These are phyloP conservation scores for Ptycholaimellus sp. DNA, from an alignment of 2,888 invertebrate genomes.

Conservation along the genomic window DNA sequence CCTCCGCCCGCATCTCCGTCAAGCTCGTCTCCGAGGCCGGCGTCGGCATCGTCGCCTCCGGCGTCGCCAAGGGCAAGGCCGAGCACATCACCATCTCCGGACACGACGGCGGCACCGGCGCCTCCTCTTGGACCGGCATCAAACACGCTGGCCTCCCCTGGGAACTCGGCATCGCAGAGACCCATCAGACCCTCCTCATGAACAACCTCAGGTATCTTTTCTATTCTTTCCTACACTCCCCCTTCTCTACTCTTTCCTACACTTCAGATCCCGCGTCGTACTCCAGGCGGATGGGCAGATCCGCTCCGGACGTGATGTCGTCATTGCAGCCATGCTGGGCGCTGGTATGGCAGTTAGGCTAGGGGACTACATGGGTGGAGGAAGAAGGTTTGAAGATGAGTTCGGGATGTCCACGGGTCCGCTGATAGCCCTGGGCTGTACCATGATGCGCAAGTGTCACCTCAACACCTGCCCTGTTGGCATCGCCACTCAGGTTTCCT, in stretches of 20 bases:
- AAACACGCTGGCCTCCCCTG: slow-evolving; percentile 89
- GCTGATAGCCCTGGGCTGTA: slow-evolving; percentile 85
- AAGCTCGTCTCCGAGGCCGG: slow-evolving; percentile 95
- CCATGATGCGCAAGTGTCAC: slow-evolving; percentile 99
- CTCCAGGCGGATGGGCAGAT: slow-evolving; percentile 89
- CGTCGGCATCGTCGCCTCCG: slow-evolving; percentile 93
- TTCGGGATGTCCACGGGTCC: slow-evolving; percentile 96
- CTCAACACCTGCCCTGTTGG: slow-evolving; percentile 97
- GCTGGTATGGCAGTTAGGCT: too few species aligned
- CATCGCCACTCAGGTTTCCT: slow-evolving; percentile 59
- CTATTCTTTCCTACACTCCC: too few species aligned
- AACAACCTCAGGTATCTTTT: too few species aligned
- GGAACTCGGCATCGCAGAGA: slow-evolving; percentile 93
- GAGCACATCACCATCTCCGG: slow-evolving; percentile 96
- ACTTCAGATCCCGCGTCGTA: slow-evolving; percentile 68
- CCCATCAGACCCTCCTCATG: slow-evolving; percentile 51
- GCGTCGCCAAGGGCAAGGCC: slow-evolving; percentile 93
- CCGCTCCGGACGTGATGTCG: slow-evolving; percentile 77
- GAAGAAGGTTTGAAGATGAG: too few species aligned
- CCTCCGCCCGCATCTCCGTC: slow-evolving; percentile 73
- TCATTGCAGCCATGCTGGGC: slow-evolving; percentile 76
- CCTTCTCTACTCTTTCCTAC: too few species aligned
- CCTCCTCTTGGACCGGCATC: slow-evolving; percentile 73
- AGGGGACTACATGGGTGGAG: too few species aligned
- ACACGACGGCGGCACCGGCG: slow-evolving; percentile 96